A percentile compares a stretch with the other conserved stretches of the same genome.
Evolutionary conservation across 2,797 vertebrate genomes (phyloP).

Genomic region (Mustela erminea): DNA sequence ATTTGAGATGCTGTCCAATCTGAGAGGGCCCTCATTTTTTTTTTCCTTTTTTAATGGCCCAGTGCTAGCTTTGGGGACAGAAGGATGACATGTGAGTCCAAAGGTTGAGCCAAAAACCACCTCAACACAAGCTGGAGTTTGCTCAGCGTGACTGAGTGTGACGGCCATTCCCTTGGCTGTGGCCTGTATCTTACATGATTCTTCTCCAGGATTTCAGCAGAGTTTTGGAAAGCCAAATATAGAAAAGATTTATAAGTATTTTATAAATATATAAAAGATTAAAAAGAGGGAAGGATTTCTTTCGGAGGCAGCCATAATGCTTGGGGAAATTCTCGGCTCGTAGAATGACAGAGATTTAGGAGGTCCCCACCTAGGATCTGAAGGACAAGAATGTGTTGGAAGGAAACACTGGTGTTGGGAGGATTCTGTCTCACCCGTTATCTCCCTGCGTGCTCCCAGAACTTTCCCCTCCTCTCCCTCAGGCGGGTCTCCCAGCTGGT

Average conservation of each 20-base stretch:
- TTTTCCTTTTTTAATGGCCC: not conserved
- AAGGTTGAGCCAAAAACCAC: constrained; percentile 8
- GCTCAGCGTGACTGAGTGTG: not conserved
- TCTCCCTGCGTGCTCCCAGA: not conserved
- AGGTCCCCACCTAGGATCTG: not conserved
- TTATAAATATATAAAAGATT: not conserved
- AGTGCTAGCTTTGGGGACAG: constrained; percentile 25
- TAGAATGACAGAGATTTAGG: not conserved
- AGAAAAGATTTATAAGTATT: not conserved
- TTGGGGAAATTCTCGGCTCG: not conserved
- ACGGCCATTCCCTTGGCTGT: not conserved
- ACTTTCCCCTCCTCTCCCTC: not conserved
- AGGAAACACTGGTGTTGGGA: not conserved
- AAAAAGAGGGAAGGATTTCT: not conserved
- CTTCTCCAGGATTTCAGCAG: constrained; percentile 14
- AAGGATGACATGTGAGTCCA: constrained; percentile 50
- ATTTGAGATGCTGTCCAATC: constrained; percentile 73
- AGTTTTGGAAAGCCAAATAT: not conserved
- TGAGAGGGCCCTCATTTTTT: constrained; percentile 10
- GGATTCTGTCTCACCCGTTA: not conserved
- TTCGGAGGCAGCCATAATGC: constrained; percentile 9
- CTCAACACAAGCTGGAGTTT: not conserved
- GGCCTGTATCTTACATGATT: not conserved
- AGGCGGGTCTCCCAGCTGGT: not conserved
- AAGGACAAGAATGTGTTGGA: not conserved